These are phyloP conservation scores for Megalurothrips usitatus DNA, from an alignment of 2,888 invertebrate genomes.

Conservation along the genomic window DNA sequence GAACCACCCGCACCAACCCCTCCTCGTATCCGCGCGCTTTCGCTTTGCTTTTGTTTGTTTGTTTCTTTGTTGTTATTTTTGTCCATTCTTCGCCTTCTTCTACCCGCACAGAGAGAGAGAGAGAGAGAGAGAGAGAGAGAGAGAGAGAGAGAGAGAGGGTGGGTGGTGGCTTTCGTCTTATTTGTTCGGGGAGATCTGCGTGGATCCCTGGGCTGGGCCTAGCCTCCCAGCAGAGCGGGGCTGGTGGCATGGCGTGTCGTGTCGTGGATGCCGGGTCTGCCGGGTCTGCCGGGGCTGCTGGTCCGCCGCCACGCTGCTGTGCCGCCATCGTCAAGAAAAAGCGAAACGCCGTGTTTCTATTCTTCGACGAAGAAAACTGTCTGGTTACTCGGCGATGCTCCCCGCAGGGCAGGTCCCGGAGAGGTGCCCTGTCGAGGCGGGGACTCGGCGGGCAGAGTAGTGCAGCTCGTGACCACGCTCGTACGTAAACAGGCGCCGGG, in stretches of 20 bases:
- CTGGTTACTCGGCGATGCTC: too few species aligned
- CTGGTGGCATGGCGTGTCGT: too few species aligned
- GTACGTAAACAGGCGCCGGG: too few species aligned
- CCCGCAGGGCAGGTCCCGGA: too few species aligned
- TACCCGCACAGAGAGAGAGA: constrained; percentile 2
- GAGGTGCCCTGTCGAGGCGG: too few species aligned
- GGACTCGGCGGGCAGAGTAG: too few species aligned
- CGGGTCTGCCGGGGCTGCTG: too few species aligned
- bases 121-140: not conserved
- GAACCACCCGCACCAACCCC: not conserved
- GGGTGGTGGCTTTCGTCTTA: not conserved
- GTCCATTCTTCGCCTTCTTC: not conserved
- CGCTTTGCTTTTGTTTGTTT: not conserved
- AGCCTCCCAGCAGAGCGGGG: too few species aligned
- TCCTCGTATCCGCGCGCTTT: not conserved
- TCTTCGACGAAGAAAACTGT: too few species aligned
- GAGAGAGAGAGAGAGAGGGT: not conserved
- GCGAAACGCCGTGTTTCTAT: not conserved
- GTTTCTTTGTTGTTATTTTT: constrained; percentile 18
- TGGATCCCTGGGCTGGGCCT: too few species aligned
- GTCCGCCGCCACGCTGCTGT: not conserved
- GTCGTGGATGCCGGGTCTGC: too few species aligned
- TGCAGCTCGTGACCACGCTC: too few species aligned
- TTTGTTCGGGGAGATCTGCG: not conserved
- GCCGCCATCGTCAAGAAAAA: constrained; percentile 8